Conservation (phyloP, 2,113 vertebrate species). For the Scomber scombrus region DNA sequence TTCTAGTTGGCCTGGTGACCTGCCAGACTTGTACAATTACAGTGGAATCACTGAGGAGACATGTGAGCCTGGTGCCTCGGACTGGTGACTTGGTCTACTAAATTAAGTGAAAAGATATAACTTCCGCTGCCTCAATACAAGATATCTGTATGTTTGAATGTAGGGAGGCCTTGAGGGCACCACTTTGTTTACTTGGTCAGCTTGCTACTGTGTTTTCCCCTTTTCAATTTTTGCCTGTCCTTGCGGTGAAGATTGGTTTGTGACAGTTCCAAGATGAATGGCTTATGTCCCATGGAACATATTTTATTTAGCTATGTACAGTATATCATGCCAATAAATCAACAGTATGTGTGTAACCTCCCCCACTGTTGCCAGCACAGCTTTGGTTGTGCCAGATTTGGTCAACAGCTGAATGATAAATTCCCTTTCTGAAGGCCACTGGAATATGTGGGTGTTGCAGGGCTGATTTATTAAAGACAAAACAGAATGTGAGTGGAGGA, state of each 20-base stretch:
- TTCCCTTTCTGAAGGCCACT: conserved; percentile 71
- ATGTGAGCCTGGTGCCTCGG: not conserved
- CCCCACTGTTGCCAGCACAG: conserved; percentile 50
- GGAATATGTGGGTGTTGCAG: conserved; percentile 65
- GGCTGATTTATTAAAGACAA: conserved; percentile 77
- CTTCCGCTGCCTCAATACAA: not conserved
- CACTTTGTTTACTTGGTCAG: conserved; percentile 67
- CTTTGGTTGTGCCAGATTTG: conserved; percentile 68
- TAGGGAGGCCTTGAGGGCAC: conserved; percentile 3
- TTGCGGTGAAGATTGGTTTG: conserved; percentile 75
- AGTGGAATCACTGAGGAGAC: no score
- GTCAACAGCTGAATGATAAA: conserved; percentile 78
- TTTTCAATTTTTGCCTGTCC: conserved; percentile 67
- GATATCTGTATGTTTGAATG: conserved; percentile 3
- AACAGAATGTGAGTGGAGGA: conserved; percentile 67
- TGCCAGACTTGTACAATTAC: no score
- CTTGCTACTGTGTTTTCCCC: conserved; percentile 39
- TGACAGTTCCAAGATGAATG: conserved; percentile 75
- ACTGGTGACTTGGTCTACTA: not conserved
- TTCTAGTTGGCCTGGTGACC: no score
- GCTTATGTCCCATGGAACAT: conserved; percentile 65
- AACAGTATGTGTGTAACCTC: conserved; percentile 70
- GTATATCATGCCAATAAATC: conserved; percentile 79
- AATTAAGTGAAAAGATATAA: conserved; percentile 5
- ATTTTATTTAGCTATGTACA: conserved; percentile 80